Evolutionary conservation across 2,113 vertebrate genomes (phyloP).

Genomic region (Rhinoderma darwinii): DNA sequence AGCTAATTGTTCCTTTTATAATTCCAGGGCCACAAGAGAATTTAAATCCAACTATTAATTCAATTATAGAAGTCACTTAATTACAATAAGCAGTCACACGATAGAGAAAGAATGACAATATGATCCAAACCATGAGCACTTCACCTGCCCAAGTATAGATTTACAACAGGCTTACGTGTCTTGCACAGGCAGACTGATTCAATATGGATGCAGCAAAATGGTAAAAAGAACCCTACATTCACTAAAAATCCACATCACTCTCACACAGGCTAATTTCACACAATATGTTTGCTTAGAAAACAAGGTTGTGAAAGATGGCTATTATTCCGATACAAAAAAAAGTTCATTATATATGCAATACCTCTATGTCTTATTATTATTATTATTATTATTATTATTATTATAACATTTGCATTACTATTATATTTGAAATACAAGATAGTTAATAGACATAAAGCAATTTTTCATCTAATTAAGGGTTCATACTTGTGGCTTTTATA

Average conservation of each 20-base stretch:
- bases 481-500: no score
- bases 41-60: constrained; percentile 13
- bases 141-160: not conserved
- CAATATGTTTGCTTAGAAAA: no score
- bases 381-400: no score
- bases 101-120: not conserved
- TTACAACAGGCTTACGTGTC: not conserved
- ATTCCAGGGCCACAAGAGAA: constrained; percentile 10
- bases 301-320: no score
- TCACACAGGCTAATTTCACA: no score
- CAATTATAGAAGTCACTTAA: not conserved
- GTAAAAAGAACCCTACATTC: not conserved
- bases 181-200: not conserved
- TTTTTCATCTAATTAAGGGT: no score
- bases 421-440: no score
- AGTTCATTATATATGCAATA: no score
- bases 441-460: no score
- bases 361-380: no score
- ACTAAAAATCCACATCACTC: not conserved
- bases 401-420: no score
- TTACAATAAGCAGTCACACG: not conserved
- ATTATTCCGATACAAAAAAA: no score
- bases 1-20: constrained; percentile 11
- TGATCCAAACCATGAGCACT: not conserved
- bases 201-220: not conserved